Evolutionary conservation across 2,797 vertebrate species (phyloP), one percentile per base, ranked within the genome.

Genomic region (Myripristis jacobus): DNA sequence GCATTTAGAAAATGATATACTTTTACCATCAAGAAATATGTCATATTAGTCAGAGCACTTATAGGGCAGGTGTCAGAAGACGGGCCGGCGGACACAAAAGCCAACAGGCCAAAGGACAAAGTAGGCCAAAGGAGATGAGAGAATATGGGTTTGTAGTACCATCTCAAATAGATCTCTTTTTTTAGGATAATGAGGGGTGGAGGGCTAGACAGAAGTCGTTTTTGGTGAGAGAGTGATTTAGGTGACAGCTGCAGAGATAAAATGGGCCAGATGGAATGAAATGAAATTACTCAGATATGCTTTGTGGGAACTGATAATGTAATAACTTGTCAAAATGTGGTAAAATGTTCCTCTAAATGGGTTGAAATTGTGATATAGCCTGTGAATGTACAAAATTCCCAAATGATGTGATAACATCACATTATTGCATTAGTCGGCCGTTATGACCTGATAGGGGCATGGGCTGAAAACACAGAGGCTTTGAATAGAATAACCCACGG

Each of bases 121-220:
- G 4, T 29, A 29, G 27, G 27, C 27, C 27, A 29, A 3, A 62
- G 60, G 46, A 72, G 48, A 6, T 9, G 18, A 31, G 60, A 56
- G 64, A 60, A 58, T 52, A 8, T 64, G 65, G 79, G 34, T 79
- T 79, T 82, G 61, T 62, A 64, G 66, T 41, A 46, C n/a, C 41
- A 8, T 43, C 48, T 70, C 38, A 66, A 60, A 77, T 29, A 69
- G 47, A 73, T 22, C 4, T 62, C 19, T 52, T 71, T 83, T 72
- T 81, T 75, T 62, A 73, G 70, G 38, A 83, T 80, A 74, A 78
- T 74, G 59, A 63, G 46, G 44, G 55, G 52, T 38, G 43, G 53
- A 48, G 27, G 69, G 41, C 41, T 6, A 62, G 61, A 56, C 31
- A 44, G 31, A 29, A 82, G 70, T 79, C 56, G 46, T 66, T 77